These are phyloP conservation scores for Daphoenositta chrysoptera DNA, from an alignment of 2,113 vertebrate species.

Conservation along the genomic window DNA sequence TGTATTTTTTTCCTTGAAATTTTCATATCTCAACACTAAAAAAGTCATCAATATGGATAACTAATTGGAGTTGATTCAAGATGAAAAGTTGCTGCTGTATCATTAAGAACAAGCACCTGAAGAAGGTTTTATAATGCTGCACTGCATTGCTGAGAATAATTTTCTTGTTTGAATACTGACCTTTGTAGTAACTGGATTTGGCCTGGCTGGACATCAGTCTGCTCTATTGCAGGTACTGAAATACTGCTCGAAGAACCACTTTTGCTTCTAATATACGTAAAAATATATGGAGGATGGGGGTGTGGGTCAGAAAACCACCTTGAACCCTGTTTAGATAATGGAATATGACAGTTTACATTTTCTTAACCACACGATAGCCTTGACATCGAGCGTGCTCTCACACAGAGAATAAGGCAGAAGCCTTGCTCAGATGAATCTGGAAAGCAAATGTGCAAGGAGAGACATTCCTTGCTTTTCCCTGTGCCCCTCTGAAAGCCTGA, in stretches of 20 bases:
- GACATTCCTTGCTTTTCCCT: neutral
- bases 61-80: neutral
- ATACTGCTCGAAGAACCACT: neutral
- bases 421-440: neutral
- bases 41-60: neutral
- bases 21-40: neutral
- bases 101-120: neutral
- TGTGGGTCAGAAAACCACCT: neutral
- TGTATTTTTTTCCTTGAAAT: neutral
- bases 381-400: neutral
- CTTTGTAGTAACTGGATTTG: neutral
- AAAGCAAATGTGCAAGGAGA: neutral
- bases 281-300: neutral
- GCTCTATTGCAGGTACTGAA: neutral
- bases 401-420: neutral
- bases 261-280: neutral
- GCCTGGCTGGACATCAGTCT: neutral
- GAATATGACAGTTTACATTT: neutral
- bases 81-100: neutral
- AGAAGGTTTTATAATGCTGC: neutral
- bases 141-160: neutral
- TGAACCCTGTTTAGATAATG: neutral
- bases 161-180: neutral
- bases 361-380: neutral
- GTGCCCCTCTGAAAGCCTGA: neutral